phyloP scores from a whole-genome alignment of 2,888 invertebrate genomes.

The Polydesmus complanatus region DNA sequence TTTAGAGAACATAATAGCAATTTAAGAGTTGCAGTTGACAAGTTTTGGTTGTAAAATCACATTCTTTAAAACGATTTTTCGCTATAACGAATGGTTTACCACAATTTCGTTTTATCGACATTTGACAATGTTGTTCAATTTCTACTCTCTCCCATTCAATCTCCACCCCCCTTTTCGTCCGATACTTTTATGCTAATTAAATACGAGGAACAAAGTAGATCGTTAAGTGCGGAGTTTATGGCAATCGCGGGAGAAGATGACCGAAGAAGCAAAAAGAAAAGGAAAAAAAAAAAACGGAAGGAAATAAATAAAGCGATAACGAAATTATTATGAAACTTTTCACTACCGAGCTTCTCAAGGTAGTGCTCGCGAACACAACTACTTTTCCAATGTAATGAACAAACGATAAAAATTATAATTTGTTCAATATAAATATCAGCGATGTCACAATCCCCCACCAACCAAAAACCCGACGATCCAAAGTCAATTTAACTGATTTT shows the following conservation, averaged over 20 bases:
- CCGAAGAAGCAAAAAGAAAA: not conserved
- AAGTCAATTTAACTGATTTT: no score
- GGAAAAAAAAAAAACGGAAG: not conserved
- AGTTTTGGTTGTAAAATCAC: no score
- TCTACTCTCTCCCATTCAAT: not conserved
- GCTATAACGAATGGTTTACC: no score
- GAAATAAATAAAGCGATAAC: not conserved
- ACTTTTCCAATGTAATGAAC: no score
- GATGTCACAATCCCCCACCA: no score
- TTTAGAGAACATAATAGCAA: no score
- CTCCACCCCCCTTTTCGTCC: not conserved
- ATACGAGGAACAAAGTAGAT: not conserved
- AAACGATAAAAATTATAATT: no score
- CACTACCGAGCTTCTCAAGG: not conserved
- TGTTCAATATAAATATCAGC: no score
- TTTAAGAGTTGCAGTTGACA: no score
- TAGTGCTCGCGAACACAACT: no score
- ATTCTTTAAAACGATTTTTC: no score
- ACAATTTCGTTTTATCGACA: not conserved
- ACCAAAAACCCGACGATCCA: no score
- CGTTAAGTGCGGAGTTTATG: not conserved
- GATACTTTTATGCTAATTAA: not conserved
- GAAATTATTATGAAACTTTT: not conserved
- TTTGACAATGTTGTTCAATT: not conserved
- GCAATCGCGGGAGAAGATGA: not conserved